Evolutionary conservation across 2,888 invertebrate species (phyloP).

Genomic region (Nephrotoma guestfalica): DNA sequence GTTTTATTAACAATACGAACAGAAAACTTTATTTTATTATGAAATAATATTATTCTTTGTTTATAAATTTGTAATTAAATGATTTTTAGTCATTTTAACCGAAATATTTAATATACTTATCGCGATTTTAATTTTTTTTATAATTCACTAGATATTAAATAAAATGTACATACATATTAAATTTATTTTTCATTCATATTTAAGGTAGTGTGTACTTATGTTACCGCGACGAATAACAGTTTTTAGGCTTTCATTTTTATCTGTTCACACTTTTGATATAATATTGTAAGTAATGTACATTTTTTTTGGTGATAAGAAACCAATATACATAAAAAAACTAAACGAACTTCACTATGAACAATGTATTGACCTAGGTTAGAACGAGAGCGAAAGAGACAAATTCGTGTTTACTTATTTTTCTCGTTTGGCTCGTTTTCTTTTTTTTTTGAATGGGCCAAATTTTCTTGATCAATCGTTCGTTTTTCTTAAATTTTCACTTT

Average conservation of each 20-base stretch:
- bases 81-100: not conserved
- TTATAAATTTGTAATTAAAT: not conserved
- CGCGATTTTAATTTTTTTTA: not conserved
- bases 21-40: not conserved
- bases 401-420: not conserved
- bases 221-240: not conserved
- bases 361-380: slow-evolving; percentile 28
- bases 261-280: not conserved
- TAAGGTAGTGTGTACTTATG: not conserved
- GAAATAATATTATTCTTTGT: not conserved
- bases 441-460: not conserved
- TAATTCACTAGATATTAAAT: not conserved
- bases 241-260: not conserved
- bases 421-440: not conserved
- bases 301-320: not conserved
- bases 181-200: too few relatives aligned
- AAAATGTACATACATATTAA: not conserved
- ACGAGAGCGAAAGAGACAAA: not conserved
- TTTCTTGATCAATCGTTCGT: not conserved
- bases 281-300: not conserved
- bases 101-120: not conserved
- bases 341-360: slow-evolving; percentile 24
- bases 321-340: not conserved
- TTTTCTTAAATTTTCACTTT: not conserved
- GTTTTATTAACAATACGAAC: not conserved